These are phyloP conservation scores for Monochamus saltuarius DNA, from an alignment of 1,140 invertebrate species.

Conservation along the genomic window DNA sequence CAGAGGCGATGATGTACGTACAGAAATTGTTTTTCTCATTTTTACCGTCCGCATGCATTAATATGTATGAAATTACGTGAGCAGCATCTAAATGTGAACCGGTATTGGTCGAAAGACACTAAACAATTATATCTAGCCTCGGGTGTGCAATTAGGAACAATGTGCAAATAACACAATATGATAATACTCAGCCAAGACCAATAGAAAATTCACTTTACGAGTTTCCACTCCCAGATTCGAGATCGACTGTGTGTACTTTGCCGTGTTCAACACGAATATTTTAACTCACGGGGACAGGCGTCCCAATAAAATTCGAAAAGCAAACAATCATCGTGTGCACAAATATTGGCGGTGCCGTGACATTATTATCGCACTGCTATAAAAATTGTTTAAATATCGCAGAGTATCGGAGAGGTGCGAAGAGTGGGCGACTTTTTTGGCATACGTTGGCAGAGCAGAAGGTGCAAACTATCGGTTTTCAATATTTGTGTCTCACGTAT, in stretches of 20 bases:
- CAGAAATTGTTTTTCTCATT: too few relatives aligned
- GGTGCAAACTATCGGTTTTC: too few relatives aligned
- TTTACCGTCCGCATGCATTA: too few relatives aligned
- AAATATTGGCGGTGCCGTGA: slow-evolving; percentile 24
- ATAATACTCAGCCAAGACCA: slow-evolving; percentile 21
- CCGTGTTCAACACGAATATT: too few relatives aligned
- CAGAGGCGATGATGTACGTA: too few relatives aligned
- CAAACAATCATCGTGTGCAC: slow-evolving; percentile 22
- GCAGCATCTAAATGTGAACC: neutral
- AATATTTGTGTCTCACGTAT: too few relatives aligned
- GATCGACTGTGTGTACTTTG: too few relatives aligned
- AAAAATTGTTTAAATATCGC: slow-evolving; percentile 3
- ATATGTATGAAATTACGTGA: too few relatives aligned
- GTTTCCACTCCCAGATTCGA: slow-evolving; percentile 23
- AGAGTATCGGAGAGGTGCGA: too few relatives aligned
- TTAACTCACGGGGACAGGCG: neutral
- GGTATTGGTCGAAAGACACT: neutral
- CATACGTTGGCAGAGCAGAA: too few relatives aligned
- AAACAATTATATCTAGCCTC: slow-evolving; percentile 7
- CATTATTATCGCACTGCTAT: slow-evolving; percentile 21
- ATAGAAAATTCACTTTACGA: slow-evolving; percentile 27
- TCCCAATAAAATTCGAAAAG: slow-evolving; percentile 24
- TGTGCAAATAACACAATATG: slow-evolving; percentile 13
- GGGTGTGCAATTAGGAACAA: slow-evolving; percentile 22
- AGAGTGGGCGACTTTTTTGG: too few relatives aligned